Base-by-base conservation (phyloP, 2,888 invertebrate species). In the Thera obeliscata region DNA sequence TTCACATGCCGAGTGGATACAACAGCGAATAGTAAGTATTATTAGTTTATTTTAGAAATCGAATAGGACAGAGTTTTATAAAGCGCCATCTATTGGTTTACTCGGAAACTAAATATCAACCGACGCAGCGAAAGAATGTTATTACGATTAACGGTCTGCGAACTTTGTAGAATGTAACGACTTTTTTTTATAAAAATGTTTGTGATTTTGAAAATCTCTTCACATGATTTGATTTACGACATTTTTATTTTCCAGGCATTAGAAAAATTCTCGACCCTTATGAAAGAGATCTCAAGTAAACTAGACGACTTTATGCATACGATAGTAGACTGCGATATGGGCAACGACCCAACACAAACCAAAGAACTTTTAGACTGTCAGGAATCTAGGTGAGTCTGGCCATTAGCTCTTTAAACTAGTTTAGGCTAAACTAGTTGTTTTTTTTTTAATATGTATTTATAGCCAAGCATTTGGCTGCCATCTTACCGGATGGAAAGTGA, bases 1-100 rank as follows among this genome's bases (percentile, higher is more conserved):
- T 91, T 97, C 97, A 79, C 98, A 99, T 88, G 95, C 97, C 66
- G 98, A 98, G 83, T 99, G 99, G 99, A 98, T 99, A 84, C 97
- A 98, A 82, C 98, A 99, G 88, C 95, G 99, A 94, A 97, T 98
- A 89, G 99, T 99, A 89, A 95, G 96, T 84, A 43, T 55, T 48
- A 22, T 41, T 33, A 22, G 50, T 41, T 33, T 58, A 22, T 33
- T 9, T 41, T 7, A 5, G 41, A 46, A 46, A 2, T 43, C 52
- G 2, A 52, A 0, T 41, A 5, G 1, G 4, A 5, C 38, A 38
- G 0, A 2, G 41, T 52, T 12, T n/a, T 36, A 9, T 22, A 43
- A 43, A 66, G 63, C 72, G 75, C 75, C 79, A 78, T 76, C 78
- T 79, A 73, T 67, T 65, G 64, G 11, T 67, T 38, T 49, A 4